Evolutionary conservation across 2,888 invertebrate species (phyloP), one percentile per base, ranked within the genome.

Genomic region (Piscicola geometra): DNA sequence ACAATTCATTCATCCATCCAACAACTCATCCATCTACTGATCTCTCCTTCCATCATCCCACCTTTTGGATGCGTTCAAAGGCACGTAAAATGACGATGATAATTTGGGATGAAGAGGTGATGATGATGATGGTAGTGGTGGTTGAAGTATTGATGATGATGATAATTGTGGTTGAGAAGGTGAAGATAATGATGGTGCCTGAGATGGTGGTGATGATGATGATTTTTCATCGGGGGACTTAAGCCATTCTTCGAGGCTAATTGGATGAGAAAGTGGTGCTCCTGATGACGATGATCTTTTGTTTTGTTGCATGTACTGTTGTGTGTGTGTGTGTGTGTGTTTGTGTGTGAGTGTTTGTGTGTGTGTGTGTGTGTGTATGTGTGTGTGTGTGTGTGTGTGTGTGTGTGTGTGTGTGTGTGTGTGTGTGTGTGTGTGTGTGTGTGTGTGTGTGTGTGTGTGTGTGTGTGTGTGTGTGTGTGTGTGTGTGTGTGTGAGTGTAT

Each of bases 321-420:
- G 25, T 56, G n/a, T 15, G 60, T 56, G 60, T 56, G 60, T 56
- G 60, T 56, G 60, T 21, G 60, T 56, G 60, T 56, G 60, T 56
- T 9, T 56, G 60, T 56, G 60, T 56, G 60, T 56, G 60, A 18
- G 60, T 56, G 60, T 56, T 9, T 56, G 60, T 56, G 60, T 56
- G 60, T 56, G 60, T 56, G 60, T 56, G 60, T 56, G 60, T 56
- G 60, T 56, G 60, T 56, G 60, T 56, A n/a, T 56, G 60, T 56
- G 60, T 56, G 60, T 56, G 60, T 56, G 60, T 56, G 60, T 56
- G 60, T 56, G 60, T 56, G 60, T 56, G 60, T 56, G 60, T 56
- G 60, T 56, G 5, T 56, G 60, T 56, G 60, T 56, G 60, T 56
- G 60, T 56, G 60, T 56, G 60, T 56, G 60, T 56, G 60, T 56